Conservation (phyloP, 2,888 invertebrate genomes). For the Tupiocoris notatus region DNA sequence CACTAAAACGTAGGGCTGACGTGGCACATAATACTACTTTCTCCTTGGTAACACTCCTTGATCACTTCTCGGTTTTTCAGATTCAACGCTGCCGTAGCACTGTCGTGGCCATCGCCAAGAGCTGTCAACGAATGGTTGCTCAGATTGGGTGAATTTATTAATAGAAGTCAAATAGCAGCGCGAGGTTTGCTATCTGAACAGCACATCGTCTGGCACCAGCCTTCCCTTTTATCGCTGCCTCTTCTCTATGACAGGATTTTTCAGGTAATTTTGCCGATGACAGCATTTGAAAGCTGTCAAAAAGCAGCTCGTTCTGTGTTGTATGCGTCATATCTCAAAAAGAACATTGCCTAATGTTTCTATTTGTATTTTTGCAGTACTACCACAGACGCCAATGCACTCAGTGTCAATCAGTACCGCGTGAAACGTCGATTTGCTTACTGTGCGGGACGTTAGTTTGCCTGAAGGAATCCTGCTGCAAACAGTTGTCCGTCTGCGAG, state of each 20-base stretch:
- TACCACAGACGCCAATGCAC: constrained; percentile 87
- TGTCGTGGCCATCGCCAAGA: constrained; percentile 53
- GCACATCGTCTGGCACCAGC: constrained; percentile 76
- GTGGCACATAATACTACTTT: too few species aligned
- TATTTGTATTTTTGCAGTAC: constrained; percentile 59
- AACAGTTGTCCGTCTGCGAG: constrained; percentile 78
- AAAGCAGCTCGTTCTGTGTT: too few species aligned
- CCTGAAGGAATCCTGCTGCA: constrained; percentile 83
- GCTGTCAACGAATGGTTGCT: constrained; percentile 53
- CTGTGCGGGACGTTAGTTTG: constrained; percentile 91
- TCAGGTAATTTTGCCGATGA: too few species aligned
- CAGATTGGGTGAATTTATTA: constrained; percentile 52
- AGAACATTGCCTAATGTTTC: background rate
- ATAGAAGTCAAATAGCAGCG: constrained; percentile 61
- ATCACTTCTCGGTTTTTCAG: too few species aligned
- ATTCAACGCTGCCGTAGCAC: constrained; percentile 52
- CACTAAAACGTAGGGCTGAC: too few species aligned
- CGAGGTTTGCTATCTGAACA: constrained; percentile 70
- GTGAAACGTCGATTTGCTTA: constrained; percentile 88
- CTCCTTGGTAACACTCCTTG: too few species aligned
- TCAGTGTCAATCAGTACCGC: constrained; percentile 85
- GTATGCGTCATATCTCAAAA: too few species aligned
- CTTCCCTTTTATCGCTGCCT: constrained; percentile 80
- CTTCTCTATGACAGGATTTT: constrained; percentile 89
- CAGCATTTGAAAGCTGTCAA: too few species aligned